Evolutionary conservation across 2,888 invertebrate genomes (phyloP).

Genomic region (Thymelicus sylvestris): DNA sequence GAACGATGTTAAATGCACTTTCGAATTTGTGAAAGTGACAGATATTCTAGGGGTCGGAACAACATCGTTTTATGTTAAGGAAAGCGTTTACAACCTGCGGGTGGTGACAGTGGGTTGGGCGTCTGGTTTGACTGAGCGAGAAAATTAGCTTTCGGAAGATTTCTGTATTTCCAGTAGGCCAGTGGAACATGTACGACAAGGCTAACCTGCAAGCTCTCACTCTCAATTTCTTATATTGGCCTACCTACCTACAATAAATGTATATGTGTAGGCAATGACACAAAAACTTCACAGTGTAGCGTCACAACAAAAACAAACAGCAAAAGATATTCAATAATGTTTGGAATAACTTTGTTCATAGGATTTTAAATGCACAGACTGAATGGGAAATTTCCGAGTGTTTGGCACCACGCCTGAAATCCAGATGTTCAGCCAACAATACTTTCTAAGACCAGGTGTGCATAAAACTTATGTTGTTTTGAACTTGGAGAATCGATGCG

Average conservation of each 20-base stretch:
- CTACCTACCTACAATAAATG: too few relatives aligned
- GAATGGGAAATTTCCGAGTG: conserved; percentile 1
- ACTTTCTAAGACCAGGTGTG: conserved; percentile 10
- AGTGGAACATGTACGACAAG: too few relatives aligned
- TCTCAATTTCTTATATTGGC: too few relatives aligned
- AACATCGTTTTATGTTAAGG: not conserved
- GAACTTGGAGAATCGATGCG: conserved; percentile 1
- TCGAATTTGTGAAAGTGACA: conserved; percentile 3
- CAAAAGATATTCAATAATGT: conserved; percentile 1
- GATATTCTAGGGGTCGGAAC: not conserved
- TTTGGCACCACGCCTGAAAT: conserved; percentile 23
- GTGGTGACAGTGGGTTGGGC: too few relatives aligned
- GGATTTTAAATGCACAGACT: not conserved
- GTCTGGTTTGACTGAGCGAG: too few relatives aligned
- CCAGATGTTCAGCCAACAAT: conserved; percentile 19
- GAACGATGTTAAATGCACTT: conserved; percentile 2
- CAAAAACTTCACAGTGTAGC: too few relatives aligned
- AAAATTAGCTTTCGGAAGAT: too few relatives aligned
- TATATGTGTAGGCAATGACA: too few relatives aligned
- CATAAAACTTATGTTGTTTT: conserved; percentile 16
- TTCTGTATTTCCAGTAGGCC: too few relatives aligned
- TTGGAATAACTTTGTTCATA: not conserved
- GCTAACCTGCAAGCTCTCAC: too few relatives aligned
- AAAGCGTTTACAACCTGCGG: not conserved
- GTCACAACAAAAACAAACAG: too few relatives aligned